phyloP scores from a whole-genome alignment of 1,140 invertebrate genomes.

The Aphaenogaster floridana region DNA sequence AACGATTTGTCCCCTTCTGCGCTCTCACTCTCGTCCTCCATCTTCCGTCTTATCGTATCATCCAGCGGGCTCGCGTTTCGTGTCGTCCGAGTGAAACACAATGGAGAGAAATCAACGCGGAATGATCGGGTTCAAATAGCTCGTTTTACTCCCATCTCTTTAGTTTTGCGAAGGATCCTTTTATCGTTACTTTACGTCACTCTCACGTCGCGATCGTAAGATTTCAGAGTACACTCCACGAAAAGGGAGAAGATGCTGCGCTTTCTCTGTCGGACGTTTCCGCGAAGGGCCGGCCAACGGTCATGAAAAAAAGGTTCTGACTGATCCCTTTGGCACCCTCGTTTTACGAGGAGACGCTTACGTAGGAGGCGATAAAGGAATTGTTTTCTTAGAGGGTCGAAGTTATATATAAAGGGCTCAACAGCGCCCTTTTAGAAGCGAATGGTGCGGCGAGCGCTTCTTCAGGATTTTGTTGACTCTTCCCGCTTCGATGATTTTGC shows the following conservation, averaged over 20 bases:
- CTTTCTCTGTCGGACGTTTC: background rate
- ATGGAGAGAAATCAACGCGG: slow-evolving; percentile 47
- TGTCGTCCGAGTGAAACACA: slow-evolving; percentile 36
- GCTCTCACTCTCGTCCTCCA: background rate
- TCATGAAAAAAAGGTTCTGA: slow-evolving; percentile 42
- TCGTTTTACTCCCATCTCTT: slow-evolving; percentile 24
- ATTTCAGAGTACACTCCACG: slow-evolving; percentile 16
- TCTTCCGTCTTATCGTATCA: slow-evolving; percentile 3
- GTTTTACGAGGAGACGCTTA: slow-evolving; percentile 49
- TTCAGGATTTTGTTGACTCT: slow-evolving; percentile 35
- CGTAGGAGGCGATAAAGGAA: slow-evolving; percentile 55
- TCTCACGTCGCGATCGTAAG: slow-evolving; percentile 51
- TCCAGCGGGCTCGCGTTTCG: background rate
- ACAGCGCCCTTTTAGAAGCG: background rate
- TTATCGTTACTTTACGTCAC: slow-evolving; percentile 62
- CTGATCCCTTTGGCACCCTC: slow-evolving; percentile 34
- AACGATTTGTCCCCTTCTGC: slow-evolving; percentile 13
- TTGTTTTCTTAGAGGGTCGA: slow-evolving; percentile 49
- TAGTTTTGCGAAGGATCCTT: slow-evolving; percentile 45
- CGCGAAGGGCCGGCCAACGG: slow-evolving; percentile 1
- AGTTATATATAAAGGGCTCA: background rate
- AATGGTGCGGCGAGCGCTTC: slow-evolving; percentile 30
- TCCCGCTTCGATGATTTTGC: background rate
- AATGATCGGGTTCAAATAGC: slow-evolving; percentile 40
- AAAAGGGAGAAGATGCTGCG: background rate